A percentile compares a stretch with the other conserved stretches of the same genome.
phyloP scores from a whole-genome alignment of 2,113 vertebrate genomes.

The Siniperca knerii region DNA sequence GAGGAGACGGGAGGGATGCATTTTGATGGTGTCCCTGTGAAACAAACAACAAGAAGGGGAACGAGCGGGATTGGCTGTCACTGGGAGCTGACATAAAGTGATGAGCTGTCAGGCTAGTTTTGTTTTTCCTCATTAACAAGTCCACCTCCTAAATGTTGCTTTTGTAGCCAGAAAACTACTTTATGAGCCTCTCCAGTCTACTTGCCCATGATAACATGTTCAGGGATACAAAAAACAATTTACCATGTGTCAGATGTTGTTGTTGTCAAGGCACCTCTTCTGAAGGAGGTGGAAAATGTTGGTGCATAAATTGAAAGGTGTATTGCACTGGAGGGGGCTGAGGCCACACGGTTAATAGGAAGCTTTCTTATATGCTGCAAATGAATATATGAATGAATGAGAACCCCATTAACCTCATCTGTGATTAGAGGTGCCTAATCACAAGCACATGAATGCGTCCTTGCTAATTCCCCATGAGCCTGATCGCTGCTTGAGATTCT shows the following conservation, averaged over 20 bases:
- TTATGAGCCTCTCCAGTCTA: constrained; percentile 35
- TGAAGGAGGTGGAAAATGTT: constrained; percentile 31
- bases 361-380: constrained; percentile 46
- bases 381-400: constrained; percentile 29
- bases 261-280: constrained; percentile 50
- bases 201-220: constrained; percentile 49
- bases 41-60: constrained; percentile 55
- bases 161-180: constrained; percentile 49
- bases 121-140: constrained; percentile 75
- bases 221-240: constrained; percentile 64
- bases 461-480: too few relatives aligned
- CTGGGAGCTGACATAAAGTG: constrained; percentile 54
- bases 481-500: too few relatives aligned
- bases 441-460: constrained; percentile 41
- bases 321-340: background rate
- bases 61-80: constrained; percentile 64
- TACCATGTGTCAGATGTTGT: constrained; percentile 70
- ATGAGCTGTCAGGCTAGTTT: constrained; percentile 75
- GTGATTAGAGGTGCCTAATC: constrained; percentile 69
- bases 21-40: constrained; percentile 72
- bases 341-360: constrained; percentile 54
- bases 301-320: constrained; percentile 53
- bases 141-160: constrained; percentile 63
- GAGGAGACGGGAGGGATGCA: constrained; percentile 53
- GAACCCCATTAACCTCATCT: constrained; percentile 73